These are phyloP conservation scores for Anoplius nigerrimus DNA, from an alignment of 2,888 invertebrate genomes.

Conservation along the genomic window DNA sequence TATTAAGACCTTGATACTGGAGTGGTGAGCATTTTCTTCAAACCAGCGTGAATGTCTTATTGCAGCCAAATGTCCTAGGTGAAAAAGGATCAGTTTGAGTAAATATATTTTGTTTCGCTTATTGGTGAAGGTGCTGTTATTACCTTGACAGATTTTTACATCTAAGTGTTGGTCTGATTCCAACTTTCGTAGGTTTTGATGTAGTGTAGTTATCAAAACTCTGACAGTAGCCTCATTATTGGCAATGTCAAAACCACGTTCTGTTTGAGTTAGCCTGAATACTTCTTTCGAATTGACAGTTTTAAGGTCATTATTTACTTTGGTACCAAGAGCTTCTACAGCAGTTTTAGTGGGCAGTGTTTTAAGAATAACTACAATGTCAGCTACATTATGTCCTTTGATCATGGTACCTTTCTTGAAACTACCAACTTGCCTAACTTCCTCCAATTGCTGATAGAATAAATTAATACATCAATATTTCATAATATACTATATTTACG, in stretches of 20 bases:
- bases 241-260: slow-evolving; percentile 92
- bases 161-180: slow-evolving; percentile 90
- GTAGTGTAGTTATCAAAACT: slow-evolving; percentile 94
- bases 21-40: slow-evolving; percentile 97
- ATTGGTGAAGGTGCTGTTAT: not conserved
- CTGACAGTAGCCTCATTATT: slow-evolving; percentile 91
- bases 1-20: slow-evolving; percentile 95
- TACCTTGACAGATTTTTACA: slow-evolving; percentile 77
- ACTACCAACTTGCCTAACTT: slow-evolving; percentile 97
- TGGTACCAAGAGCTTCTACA: slow-evolving; percentile 92
- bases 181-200: slow-evolving; percentile 93
- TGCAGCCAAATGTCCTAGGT: slow-evolving; percentile 88
- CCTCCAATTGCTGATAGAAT: slow-evolving; percentile 86
- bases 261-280: slow-evolving; percentile 78
- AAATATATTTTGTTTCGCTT: not conserved
- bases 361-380: slow-evolving; percentile 97
- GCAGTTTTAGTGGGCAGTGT: slow-evolving; percentile 97
- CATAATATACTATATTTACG: slow-evolving; percentile 2
- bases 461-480: not conserved
- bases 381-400: slow-evolving; percentile 95
- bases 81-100: not conserved
- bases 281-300: slow-evolving; percentile 81
- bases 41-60: slow-evolving; percentile 98
- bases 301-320: slow-evolving; percentile 91
- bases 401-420: slow-evolving; percentile 99